These are phyloP conservation scores for Hylaeus anthracinus DNA, from an alignment of 1,140 invertebrate genomes.

Conservation along the genomic window DNA sequence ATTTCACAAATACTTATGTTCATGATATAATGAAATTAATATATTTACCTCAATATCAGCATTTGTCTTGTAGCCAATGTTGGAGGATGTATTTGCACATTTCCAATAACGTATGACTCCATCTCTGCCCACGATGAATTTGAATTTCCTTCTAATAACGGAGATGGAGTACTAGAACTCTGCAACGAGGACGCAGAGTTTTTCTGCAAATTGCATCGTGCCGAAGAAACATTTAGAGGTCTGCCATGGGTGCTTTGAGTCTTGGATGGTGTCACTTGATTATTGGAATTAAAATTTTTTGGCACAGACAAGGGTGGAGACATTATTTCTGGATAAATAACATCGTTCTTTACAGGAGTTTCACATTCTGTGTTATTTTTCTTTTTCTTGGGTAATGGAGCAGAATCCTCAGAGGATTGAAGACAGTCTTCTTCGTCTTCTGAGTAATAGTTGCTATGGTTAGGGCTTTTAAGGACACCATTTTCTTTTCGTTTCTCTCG, in stretches of 20 bases:
- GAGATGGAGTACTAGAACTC: constrained; percentile 56
- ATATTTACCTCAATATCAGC: constrained; percentile 85
- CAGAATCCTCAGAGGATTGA: constrained; percentile 57
- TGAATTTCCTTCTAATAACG: constrained; percentile 78
- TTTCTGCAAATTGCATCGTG: constrained; percentile 54
- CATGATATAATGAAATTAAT: background rate
- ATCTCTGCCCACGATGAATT: constrained; percentile 96
- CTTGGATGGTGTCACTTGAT: constrained; percentile 58
- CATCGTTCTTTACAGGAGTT: constrained; percentile 69
- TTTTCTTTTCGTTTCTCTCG: constrained; percentile 70
- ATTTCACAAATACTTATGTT: background rate
- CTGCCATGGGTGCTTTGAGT: constrained; percentile 35
- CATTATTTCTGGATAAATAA: constrained; percentile 73
- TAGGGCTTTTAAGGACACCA: constrained; percentile 63
- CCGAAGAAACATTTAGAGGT: constrained; percentile 58
- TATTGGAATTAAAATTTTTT: constrained; percentile 60
- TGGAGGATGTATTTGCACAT: constrained; percentile 92
- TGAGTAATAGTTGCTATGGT: constrained; percentile 54
- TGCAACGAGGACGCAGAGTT: constrained; percentile 45
- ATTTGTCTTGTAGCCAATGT: constrained; percentile 93
- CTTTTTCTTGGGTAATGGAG: constrained; percentile 69
- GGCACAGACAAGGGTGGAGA: constrained; percentile 75
- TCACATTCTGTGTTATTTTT: constrained; percentile 62
- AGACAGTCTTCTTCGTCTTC: constrained; percentile 67
- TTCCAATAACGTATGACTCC: constrained; percentile 92